Percentiles rank a stretch among this genome's conserved stretches.
Evolutionary conservation across 1,140 invertebrate genomes (phyloP).

Genomic region (Sminthurinus signatus): DNA sequence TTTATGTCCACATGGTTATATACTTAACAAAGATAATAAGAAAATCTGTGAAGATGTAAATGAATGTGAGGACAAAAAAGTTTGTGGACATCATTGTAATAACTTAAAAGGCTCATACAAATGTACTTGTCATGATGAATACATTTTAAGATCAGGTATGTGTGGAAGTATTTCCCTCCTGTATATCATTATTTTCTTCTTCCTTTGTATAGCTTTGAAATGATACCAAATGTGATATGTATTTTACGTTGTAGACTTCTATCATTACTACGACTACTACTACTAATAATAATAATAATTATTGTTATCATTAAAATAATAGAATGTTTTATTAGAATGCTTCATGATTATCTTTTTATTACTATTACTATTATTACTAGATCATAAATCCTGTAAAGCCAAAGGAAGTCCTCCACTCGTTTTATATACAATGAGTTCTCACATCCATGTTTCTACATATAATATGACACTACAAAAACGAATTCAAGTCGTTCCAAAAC

Average conservation of each 20-base stretch:
- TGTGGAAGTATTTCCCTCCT: not conserved
- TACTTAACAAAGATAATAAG: conserved; percentile 44
- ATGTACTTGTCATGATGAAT: conserved; percentile 56
- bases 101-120: conserved; percentile 71
- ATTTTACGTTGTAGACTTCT: not conserved
- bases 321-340: too few relatives aligned
- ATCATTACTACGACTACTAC: too few relatives aligned
- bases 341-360: too few relatives aligned
- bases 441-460: conserved; percentile 1
- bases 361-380: not conserved
- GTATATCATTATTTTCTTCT: not conserved
- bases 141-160: conserved; percentile 11
- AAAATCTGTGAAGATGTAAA: conserved; percentile 68
- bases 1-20: conserved; percentile 47
- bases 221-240: not conserved
- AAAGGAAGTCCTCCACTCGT: conserved; percentile 10
- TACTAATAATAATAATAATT: not conserved
- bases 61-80: conserved; percentile 56
- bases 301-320: not conserved
- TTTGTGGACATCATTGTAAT: conserved; percentile 74
- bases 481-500: not conserved
- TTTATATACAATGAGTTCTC: conserved; percentile 4
- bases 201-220: not conserved
- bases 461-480: not conserved
- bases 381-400: conserved; percentile 17